Evolutionary conservation across 2,888 invertebrate species (phyloP).

Genomic region (Drosophila multiciliata): DNA sequence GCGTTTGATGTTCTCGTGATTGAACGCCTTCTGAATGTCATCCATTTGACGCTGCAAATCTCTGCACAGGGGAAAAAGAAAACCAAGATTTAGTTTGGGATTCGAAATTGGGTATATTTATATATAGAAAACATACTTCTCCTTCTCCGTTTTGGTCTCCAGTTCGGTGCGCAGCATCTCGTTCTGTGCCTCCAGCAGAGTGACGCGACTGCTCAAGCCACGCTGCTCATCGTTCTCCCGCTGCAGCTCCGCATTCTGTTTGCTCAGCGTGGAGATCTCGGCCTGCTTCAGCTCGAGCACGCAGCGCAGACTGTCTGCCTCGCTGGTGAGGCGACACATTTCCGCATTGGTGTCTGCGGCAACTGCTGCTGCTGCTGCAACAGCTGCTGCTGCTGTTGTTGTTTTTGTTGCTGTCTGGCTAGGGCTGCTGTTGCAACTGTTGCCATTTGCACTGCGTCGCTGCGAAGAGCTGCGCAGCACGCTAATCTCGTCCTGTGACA

Average conservation of each 20-base stretch:
- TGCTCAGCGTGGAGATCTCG: conserved; percentile 92
- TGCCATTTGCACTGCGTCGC: conserved; percentile 57
- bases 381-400: conserved; percentile 31
- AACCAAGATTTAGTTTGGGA: no score
- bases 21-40: conserved; percentile 89
- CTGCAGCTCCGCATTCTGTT: conserved; percentile 89
- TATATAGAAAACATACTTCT: conserved; percentile 87
- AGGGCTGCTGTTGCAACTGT: conserved; percentile 20
- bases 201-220: conserved; percentile 90
- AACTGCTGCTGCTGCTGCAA: conserved; percentile 9
- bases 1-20: conserved; percentile 91
- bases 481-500: conserved; percentile 83
- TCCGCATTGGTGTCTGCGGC: conserved; percentile 56
- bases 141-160: conserved; percentile 87
- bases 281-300: conserved; percentile 95
- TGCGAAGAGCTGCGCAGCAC: conserved; percentile 72
- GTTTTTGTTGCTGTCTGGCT: conserved; percentile 29
- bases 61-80: conserved; percentile 83
- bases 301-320: conserved; percentile 93
- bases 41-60: conserved; percentile 90
- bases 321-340: conserved; percentile 87
- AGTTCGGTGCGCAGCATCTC: conserved; percentile 91
- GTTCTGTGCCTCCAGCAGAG: conserved; percentile 91
- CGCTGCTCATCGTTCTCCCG: conserved; percentile 91
- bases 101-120: not conserved